phyloP scores from a whole-genome alignment of 1,140 invertebrate genomes.

The Stegodyphus mimosarum region DNA sequence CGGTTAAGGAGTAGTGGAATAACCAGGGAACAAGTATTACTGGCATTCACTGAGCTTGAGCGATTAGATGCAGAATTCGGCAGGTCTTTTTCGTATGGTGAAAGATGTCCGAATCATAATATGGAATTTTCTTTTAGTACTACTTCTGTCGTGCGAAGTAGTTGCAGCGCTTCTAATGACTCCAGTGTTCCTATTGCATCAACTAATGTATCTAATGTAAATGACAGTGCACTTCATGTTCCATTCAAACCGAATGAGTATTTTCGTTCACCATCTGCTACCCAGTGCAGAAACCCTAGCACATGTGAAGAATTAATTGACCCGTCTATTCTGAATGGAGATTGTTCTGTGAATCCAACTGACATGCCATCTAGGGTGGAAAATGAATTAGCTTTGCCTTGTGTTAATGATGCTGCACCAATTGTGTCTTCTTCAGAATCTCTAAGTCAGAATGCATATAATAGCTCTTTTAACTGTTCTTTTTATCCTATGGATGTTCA shows the following conservation, averaged over 20 bases:
- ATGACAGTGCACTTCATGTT: conserved; percentile 36
- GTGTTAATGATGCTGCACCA: conserved; percentile 20
- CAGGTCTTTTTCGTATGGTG: conserved; percentile 44
- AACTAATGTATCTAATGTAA: conserved; percentile 38
- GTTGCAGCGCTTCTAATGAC: conserved; percentile 25
- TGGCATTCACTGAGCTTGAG: conserved; percentile 68
- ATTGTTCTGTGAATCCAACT: conserved; percentile 43
- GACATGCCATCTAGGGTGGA: conserved; percentile 34
- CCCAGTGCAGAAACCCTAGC: conserved; percentile 24
- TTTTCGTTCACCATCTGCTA: conserved; percentile 29
- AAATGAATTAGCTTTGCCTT: conserved; percentile 48
- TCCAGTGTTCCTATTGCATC: conserved; percentile 20
- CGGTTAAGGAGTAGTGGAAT: conserved; percentile 68
- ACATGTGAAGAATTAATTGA: conserved; percentile 21
- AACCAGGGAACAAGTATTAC: conserved; percentile 68
- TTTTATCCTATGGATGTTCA: conserved; percentile 61
- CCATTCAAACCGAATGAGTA: conserved; percentile 48
- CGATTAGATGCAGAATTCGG: conserved; percentile 65
- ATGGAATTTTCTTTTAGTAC: conserved; percentile 59
- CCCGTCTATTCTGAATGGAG: conserved; percentile 33
- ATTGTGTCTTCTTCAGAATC: conserved; percentile 48
- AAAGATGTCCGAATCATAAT: conserved; percentile 47
- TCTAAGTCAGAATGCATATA: conserved; percentile 31
- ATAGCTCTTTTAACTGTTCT: conserved; percentile 52
- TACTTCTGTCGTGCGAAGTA: conserved; percentile 50